Percentiles rank a stretch among this genome's conserved stretches.
Evolutionary conservation across 2,113 vertebrate genomes (phyloP).

Genomic region (Antechinus stuartii): DNA sequence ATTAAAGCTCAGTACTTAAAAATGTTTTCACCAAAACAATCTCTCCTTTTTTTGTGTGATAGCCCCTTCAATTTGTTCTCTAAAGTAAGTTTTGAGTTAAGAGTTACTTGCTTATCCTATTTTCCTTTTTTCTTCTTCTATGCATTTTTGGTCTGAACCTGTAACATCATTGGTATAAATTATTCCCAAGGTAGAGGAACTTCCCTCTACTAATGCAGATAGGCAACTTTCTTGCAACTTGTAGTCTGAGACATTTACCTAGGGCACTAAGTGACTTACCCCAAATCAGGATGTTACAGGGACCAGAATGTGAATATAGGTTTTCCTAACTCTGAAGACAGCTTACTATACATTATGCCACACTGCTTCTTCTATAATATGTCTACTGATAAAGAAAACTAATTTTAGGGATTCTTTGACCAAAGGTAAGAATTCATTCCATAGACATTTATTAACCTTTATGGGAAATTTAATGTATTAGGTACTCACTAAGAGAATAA

Average conservation of each 20-base stretch:
- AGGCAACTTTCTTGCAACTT: not conserved
- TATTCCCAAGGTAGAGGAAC: not conserved
- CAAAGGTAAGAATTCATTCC: not conserved
- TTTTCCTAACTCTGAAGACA: not conserved
- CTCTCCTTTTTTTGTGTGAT: not conserved
- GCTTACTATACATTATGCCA: not conserved
- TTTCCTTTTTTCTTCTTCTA: not conserved
- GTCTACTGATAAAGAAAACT: conserved; percentile 18
- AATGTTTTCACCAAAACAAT: conserved; percentile 30
- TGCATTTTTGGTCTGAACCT: not conserved
- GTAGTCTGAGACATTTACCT: not conserved
- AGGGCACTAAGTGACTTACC: not conserved
- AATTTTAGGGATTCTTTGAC: not conserved
- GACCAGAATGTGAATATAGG: not conserved
- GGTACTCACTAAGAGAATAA: not conserved
- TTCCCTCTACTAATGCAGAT: not conserved
- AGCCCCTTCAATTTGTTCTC: conserved; percentile 1
- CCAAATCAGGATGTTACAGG: not conserved
- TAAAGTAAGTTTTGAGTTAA: not conserved
- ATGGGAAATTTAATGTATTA: not conserved
- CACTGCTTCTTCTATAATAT: too few relatives aligned
- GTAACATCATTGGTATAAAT: not conserved
- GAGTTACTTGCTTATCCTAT: not conserved
- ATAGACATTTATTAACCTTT: not conserved
- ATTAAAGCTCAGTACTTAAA: not conserved